A percentile compares a stretch with the other conserved stretches of the same genome.
Evolutionary conservation across 2,113 vertebrate genomes (phyloP).

Genomic region (Melanotaenia duboulayi): DNA sequence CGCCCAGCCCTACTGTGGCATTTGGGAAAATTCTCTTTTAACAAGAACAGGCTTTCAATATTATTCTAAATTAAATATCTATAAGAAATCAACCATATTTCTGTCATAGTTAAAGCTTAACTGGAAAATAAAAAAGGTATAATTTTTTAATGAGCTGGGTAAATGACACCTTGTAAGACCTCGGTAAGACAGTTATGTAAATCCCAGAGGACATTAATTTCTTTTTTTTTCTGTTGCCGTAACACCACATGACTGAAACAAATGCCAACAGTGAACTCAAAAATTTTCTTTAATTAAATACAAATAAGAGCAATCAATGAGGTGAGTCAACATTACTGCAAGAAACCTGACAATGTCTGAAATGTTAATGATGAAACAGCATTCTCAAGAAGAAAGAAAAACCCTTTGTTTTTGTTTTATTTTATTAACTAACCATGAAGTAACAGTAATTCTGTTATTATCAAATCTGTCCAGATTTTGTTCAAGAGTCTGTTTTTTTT

Average conservation of each 20-base stretch:
- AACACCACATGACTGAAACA: not conserved
- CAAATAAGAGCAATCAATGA: not conserved
- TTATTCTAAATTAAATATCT: not conserved
- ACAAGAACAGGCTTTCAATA: conserved; percentile 20
- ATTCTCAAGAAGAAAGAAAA: conserved; percentile 24
- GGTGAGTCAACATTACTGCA: not conserved
- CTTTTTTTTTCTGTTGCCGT: not conserved
- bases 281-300: too few species aligned
- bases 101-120: not conserved
- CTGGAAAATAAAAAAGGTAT: not conserved
- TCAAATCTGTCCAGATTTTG: conserved; percentile 11
- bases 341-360: not conserved
- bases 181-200: not conserved
- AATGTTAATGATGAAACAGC: not conserved
- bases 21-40: conserved; percentile 20
- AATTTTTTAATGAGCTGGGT: not conserved
- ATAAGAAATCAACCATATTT: not conserved
- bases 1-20: not conserved
- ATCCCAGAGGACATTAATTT: not conserved
- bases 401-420: not conserved
- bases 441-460: not conserved
- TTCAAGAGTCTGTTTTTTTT: conserved; percentile 10
- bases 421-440: not conserved
- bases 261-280: not conserved
- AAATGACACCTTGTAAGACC: not conserved